phyloP scores from a whole-genome alignment of 2,797 vertebrate species.

The Propithecus perrieri region DNA sequence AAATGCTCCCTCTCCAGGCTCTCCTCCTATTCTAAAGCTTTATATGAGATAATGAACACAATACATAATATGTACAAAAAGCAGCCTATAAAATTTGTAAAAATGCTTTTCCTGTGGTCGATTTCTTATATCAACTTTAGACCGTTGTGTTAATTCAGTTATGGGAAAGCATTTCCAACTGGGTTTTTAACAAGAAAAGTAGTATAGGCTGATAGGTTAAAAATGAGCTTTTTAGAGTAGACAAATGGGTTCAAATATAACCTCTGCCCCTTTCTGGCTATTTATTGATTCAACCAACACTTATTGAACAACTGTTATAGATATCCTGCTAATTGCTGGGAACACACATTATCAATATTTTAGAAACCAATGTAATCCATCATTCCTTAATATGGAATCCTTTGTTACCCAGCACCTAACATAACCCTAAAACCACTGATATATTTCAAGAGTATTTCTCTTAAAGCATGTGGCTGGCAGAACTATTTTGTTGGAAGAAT shows the following conservation, averaged over 20 bases:
- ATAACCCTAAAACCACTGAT: background rate
- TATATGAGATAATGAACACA: background rate
- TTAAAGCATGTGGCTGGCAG: background rate
- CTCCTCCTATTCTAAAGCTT: background rate
- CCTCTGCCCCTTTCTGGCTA: background rate
- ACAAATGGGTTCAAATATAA: constrained; percentile 27
- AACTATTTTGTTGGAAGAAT: background rate
- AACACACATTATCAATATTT: background rate
- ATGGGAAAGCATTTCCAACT: constrained; percentile 17
- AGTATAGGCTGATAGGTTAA: background rate
- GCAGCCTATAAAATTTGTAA: background rate
- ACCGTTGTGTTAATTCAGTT: constrained; percentile 2
- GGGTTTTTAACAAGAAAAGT: constrained; percentile 39
- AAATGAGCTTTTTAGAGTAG: constrained; percentile 34
- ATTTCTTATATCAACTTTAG: constrained; percentile 14
- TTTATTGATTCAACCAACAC: background rate
- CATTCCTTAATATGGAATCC: background rate
- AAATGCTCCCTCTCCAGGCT: background rate
- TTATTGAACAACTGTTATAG: background rate
- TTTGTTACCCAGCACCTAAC: background rate
- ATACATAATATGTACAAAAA: background rate
- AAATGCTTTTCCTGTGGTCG: background rate
- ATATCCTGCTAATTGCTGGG: background rate
- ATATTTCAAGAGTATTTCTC: background rate
- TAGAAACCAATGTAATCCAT: constrained; percentile 18